Base-by-base conservation (phyloP, 2,113 vertebrate species). In the Nothobranchius kuhntae region DNA sequence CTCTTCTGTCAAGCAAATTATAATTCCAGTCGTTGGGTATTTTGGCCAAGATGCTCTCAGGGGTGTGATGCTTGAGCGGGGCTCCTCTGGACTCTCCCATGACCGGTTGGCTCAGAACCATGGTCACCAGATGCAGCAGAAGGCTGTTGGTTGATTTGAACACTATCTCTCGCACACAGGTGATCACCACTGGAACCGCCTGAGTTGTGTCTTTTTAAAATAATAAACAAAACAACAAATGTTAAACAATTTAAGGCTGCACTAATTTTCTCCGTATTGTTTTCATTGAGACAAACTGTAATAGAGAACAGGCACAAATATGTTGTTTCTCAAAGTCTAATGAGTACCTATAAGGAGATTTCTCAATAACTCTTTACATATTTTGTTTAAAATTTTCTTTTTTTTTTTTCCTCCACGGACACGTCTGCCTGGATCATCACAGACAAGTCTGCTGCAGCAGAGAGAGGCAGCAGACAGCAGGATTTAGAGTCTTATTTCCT, bases 11-110 rank as follows among this genome's bases (percentile, higher is more conserved):
- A 60, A 75, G 79, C 36, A 93, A 81, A 26, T 71, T 77, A 54
- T 96, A 98, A 85, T 94, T 95, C 96, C 96, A 99, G 61, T 95
- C 94, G 76, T 93, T 95, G 1, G 97, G 96, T 75, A 98, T 82
- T 11, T 94, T 96, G 53, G 91, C 88, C 53, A 94, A 84, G 68
- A 99, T 78, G 57, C 71, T 78, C 74, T 94, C 92, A 44, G 95
- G 95, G 81, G 95, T 38, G 35, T 68, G 84, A 58, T 70, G 85
- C 66, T 89, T 92, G 61, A 88, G 87, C 30, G 81, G 79, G 58
- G 76, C 83, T 2, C 78, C 87, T 59, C 87, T 75, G 12, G 54
- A 81, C 69, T 92, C 91, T 68, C 94, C 92, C 17, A 69, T 69
- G 44, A 86, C 82, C 66, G 94, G 94, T 88, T 89, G 92, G 1